These are phyloP conservation scores for Cephalopachus bancanus DNA, from an alignment of 2,797 vertebrate genomes.

Conservation along the genomic window DNA sequence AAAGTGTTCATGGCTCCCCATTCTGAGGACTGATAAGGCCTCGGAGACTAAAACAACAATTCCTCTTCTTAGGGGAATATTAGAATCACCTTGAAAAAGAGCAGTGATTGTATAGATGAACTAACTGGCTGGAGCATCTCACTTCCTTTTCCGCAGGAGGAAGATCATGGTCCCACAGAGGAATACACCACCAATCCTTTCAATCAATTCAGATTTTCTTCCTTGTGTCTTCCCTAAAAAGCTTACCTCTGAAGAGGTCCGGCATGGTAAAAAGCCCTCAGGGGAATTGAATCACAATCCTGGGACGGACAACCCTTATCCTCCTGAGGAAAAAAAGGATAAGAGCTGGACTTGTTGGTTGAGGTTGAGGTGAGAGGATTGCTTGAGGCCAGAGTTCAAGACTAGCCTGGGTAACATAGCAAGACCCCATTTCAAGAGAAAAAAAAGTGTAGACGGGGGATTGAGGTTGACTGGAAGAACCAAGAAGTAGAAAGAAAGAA, in stretches of 20 bases:
- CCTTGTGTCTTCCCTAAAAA: conserved; percentile 56
- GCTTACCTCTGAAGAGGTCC: conserved; percentile 55
- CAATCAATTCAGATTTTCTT: conserved; percentile 64
- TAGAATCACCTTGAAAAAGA: neutral
- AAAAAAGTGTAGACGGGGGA: neutral
- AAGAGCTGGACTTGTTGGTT: neutral
- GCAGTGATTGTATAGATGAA: neutral
- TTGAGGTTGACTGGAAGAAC: neutral
- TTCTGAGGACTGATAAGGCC: neutral
- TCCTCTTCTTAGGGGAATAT: neutral
- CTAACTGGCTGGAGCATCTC: neutral
- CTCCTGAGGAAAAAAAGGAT: conserved; percentile 35
- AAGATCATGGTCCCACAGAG: conserved; percentile 39
- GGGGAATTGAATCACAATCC: conserved; percentile 27
- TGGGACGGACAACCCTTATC: neutral
- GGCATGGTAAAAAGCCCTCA: conserved; percentile 66
- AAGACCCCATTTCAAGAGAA: neutral
- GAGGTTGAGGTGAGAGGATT: neutral
- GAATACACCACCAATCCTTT: conserved; percentile 58
- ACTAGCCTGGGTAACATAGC: neutral
- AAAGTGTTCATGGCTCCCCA: neutral
- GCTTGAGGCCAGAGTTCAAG: neutral
- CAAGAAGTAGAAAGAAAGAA: neutral
- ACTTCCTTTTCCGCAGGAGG: conserved; percentile 4
- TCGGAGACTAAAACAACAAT: neutral